phyloP scores from a whole-genome alignment of 2,113 vertebrate species.

The Chaenocephalus aceratus region DNA sequence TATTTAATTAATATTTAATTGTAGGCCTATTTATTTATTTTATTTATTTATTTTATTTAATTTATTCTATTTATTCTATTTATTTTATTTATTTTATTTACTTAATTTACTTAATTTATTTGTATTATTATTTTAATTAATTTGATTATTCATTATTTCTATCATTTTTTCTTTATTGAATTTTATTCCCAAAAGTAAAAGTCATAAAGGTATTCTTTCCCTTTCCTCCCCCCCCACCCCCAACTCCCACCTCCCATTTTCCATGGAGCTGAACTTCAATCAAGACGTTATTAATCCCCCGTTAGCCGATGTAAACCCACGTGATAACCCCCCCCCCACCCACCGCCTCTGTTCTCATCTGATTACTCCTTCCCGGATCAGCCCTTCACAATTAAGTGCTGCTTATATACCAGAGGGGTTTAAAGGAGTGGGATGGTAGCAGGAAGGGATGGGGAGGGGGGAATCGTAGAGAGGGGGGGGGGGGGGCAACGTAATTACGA shows the following conservation, averaged over 20 bases:
- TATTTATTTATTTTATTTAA: too few relatives aligned
- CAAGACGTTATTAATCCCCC: slow-evolving; percentile 75
- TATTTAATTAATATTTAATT: too few relatives aligned
- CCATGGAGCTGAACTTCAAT: slow-evolving; percentile 71
- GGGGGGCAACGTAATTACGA: slow-evolving; percentile 66
- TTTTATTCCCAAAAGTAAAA: too few relatives aligned
- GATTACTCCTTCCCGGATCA: slow-evolving; percentile 81
- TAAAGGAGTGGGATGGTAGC: slow-evolving; percentile 57
- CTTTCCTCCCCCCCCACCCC: neutral
- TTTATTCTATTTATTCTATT: too few relatives aligned
- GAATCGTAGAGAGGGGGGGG: slow-evolving; percentile 7
- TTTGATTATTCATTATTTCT: too few relatives aligned
- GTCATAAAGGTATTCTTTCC: slow-evolving; percentile 2
- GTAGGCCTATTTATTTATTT: too few relatives aligned
- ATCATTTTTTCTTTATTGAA: too few relatives aligned
- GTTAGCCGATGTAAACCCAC: slow-evolving; percentile 69
- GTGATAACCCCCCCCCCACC: slow-evolving; percentile 54
- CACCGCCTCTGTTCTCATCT: slow-evolving; percentile 74
- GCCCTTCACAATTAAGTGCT: slow-evolving; percentile 82
- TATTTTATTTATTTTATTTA: too few relatives aligned
- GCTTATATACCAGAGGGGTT: slow-evolving; percentile 76
- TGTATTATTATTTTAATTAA: too few relatives aligned
- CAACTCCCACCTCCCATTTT: slow-evolving; percentile 55
- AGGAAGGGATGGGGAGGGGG: slow-evolving; percentile 52
- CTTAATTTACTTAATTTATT: too few relatives aligned